Evolutionary conservation across 2,888 invertebrate species (phyloP), one percentile per base, ranked within the genome.

Genomic region (Ormyrus labotus): DNA sequence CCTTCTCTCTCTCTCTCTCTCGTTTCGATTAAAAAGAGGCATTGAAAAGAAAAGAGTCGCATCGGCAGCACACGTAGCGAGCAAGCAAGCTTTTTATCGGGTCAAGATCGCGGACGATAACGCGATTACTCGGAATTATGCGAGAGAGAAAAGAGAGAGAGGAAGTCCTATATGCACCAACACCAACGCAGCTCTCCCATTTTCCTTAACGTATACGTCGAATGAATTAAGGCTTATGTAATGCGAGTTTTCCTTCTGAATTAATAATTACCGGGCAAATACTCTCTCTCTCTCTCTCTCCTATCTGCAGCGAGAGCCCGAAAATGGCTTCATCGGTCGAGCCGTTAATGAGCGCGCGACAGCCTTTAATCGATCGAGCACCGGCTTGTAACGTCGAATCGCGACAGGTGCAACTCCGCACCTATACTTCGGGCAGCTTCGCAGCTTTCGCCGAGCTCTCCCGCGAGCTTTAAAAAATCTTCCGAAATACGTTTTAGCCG

Each of bases 61-160:
- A 55, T 45, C 8, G 11, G 68, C 11, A 45, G 19, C 34, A 2
- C 53, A 60, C 60, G 6, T 9, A 2, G 8, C 7, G 1, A 7
- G 9, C 13, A 6, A 10, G 65, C 7, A 13, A 6, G n/a, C 11
- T 7, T 69, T 75, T 71, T 74, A 73, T 77, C 81, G 60, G 81
- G 81, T 81, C 80, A 83, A 81, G 81, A 77, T 77, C 79, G 73
- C 75, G 70, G 5, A 64, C 77, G 67, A 81, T 83, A 83, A 83
- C 80, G 69, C 83, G 79, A 81, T 81, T 83, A 81, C 58, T 55
- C 48, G 72, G 79, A 70, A 81, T 82, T 82, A 78, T 63, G 77
- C 65, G 65, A 47, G 53, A 60, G 64, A 45, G 48, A 10, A 57
- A 34, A 76, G 67, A 45, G 78, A 73, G 81, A 83, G 81, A 79